phyloP scores from a whole-genome alignment of 2,113 vertebrate species.

The Mungos mungo region DNA sequence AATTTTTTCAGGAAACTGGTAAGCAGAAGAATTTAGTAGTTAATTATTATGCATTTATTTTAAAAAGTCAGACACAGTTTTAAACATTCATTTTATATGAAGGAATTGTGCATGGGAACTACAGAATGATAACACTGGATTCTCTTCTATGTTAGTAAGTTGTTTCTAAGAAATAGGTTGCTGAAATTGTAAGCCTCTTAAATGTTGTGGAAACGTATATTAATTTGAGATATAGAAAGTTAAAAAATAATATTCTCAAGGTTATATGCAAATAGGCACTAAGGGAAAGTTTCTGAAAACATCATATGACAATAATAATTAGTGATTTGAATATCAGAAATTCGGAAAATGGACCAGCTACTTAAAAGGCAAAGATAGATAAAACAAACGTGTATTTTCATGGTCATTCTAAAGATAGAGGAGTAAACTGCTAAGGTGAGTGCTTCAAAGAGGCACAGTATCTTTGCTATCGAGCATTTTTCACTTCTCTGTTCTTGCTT shows the following conservation, averaged over 20 bases:
- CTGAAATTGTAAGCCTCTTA: not conserved
- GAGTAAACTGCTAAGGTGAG: not conserved
- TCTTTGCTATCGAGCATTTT: not conserved
- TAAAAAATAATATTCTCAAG: conserved; percentile 5
- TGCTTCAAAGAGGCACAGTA: not conserved
- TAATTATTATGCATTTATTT: conserved; percentile 28
- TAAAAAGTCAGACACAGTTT: conserved; percentile 39
- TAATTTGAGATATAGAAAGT: conserved; percentile 21
- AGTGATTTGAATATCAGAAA: not conserved
- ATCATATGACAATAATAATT: not conserved
- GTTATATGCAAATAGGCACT: not conserved
- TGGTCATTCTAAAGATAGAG: not conserved
- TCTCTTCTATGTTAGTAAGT: not conserved
- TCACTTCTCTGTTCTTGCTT: not conserved
- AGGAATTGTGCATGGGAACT: not conserved
- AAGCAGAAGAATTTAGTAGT: not conserved
- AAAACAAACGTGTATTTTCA: not conserved
- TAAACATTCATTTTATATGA: conserved; percentile 46
- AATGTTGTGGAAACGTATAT: not conserved
- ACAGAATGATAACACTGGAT: not conserved
- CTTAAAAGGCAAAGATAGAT: not conserved
- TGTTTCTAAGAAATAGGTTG: conserved; percentile 23
- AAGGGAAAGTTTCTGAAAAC: not conserved
- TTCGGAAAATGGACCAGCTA: not conserved
- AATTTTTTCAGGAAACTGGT: not conserved